phyloP scores from a whole-genome alignment of 2,113 vertebrate species.

The Gnathonemus longibarbis region DNA sequence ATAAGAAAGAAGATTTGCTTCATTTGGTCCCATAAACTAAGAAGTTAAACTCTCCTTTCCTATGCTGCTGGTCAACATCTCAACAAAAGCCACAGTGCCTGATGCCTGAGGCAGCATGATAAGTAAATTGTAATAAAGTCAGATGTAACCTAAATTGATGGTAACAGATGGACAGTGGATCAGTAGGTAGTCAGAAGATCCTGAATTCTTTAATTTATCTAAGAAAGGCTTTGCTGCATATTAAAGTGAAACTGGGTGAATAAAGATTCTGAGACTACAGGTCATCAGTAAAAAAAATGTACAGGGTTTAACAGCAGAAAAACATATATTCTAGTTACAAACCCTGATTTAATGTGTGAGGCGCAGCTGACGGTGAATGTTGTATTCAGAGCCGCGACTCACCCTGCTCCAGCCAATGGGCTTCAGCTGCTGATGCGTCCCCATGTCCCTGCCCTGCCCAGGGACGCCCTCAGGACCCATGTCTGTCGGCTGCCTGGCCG shows the following conservation, averaged over 20 bases:
- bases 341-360: not conserved
- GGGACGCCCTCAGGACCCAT: slow-evolving; percentile 23
- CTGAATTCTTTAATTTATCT: not conserved
- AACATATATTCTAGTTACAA: not conserved
- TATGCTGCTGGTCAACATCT: not conserved
- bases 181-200: not conserved
- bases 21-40: not conserved
- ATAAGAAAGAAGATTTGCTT: not conserved
- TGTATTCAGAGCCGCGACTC: not conserved
- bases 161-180: not conserved
- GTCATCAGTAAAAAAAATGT: not conserved
- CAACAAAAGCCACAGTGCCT: not conserved
- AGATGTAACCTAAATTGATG: not conserved
- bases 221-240: not conserved
- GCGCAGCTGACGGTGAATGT: not conserved
- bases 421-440: not conserved
- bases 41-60: not conserved
- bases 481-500: slow-evolving; percentile 53
- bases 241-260: not conserved
- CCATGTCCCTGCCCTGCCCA: slow-evolving; percentile 2
- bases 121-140: not conserved
- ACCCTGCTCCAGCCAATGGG: not conserved
- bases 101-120: not conserved
- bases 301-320: not conserved
- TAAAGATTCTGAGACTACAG: not conserved